Conservation (phyloP, 1,140 invertebrate species). For the Chlorops oryzae region DNA sequence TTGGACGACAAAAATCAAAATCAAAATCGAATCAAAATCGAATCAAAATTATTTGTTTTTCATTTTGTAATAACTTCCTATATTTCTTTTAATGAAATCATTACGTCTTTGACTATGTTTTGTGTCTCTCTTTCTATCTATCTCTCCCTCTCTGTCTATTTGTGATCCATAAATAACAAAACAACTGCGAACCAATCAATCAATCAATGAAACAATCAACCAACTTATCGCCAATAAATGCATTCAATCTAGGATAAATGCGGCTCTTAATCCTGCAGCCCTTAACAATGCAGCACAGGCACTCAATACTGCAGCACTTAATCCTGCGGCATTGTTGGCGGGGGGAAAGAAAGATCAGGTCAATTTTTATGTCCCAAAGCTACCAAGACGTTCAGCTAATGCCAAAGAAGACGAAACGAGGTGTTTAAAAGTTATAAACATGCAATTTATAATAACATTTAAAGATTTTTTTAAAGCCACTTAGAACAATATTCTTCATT, state of each 20-base stretch:
- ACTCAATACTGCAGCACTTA: slow-evolving; percentile 40
- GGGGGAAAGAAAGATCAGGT: slow-evolving; percentile 42
- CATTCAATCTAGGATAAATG: slow-evolving; percentile 35
- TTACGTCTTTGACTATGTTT: no score
- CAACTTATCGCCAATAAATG: not conserved
- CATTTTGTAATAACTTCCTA: no score
- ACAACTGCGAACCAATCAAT: not conserved
- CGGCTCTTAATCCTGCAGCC: slow-evolving; percentile 39
- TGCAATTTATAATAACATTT: not conserved
- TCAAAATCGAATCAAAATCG: no score
- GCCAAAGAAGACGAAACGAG: slow-evolving; percentile 32
- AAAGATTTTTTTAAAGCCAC: no score
- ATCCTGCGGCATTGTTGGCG: slow-evolving; percentile 36
- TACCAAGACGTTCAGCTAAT: slow-evolving; percentile 29
- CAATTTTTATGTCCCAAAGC: slow-evolving; percentile 42
- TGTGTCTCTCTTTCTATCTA: slow-evolving; percentile 6
- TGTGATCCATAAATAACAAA: not conserved
- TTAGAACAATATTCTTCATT: no score
- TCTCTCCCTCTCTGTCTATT: slow-evolving; percentile 1
- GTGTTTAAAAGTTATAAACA: slow-evolving; percentile 27
- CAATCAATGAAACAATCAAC: not conserved
- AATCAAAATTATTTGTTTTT: no score
- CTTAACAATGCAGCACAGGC: slow-evolving; percentile 43
- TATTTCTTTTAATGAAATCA: no score
- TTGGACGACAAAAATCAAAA: no score